Evolutionary conservation across 64 coral and sea anemone species (phyloP), one percentile per base, ranked within the genome.

Genomic region (Actinia equina): DNA sequence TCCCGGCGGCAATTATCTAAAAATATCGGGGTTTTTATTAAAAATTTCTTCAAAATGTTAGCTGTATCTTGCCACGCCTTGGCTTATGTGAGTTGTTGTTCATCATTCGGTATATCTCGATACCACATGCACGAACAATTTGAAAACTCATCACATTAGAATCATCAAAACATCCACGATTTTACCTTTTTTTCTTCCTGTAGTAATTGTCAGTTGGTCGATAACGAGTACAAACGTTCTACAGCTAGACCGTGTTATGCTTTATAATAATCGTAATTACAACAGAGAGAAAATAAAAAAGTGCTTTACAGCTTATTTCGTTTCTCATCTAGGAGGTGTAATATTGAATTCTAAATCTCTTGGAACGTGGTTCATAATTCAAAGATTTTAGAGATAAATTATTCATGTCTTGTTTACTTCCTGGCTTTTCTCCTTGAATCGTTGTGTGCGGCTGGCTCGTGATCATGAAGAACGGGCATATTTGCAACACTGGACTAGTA

Each of bases 311-410:
- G 69, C 25, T 30, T 30, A 30, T 74, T 74, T 30, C 7, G 26
- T 9, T 65, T 20, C 19, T 23, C 22, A n/a, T 23, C 30, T 0
- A 65, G 5, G 62, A n/a, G 62, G 62, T n/a, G 1, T 1, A 41
- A 25, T 42, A 30, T 74, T 41, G 5, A 42, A 41, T 30, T 74
- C 12, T 74, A 11, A 41, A 30, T 11, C 26, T 74, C 10, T 74
- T 74, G 7, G 0, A 14, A 6, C 0, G 25, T 25, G 2, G 23
- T 74, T 74, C 69, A 6, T 74, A 27, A 74, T 74, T 74, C 13
- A 74, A 74, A 74, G 69, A 74, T 74, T 74, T 27, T 30, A 25
- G 20, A 74, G 26, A 74, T 74, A 74, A 74, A 15, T 74, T 74
- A 74, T 74, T 7, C n/a, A 74, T 3, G 69, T 74, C 69, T 74